Conservation (phyloP, 2,113 vertebrate genomes). For the Mastomys natalensis region DNA sequence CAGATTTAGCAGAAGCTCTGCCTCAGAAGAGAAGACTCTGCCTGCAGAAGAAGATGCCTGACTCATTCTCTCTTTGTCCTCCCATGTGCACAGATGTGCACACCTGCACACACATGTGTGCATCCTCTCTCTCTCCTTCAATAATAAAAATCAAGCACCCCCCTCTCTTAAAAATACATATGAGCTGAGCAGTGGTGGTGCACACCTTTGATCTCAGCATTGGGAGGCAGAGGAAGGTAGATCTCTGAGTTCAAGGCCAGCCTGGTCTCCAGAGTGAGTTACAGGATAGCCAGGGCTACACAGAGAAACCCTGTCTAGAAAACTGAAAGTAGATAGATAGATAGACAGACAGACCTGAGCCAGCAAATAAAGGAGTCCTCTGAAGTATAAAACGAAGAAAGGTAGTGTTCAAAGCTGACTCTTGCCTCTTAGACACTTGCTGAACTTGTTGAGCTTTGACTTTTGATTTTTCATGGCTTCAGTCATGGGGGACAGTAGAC, state of each 20-base stretch:
- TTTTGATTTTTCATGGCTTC: neutral
- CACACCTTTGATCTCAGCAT: neutral
- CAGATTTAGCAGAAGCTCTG: neutral
- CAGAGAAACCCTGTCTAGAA: neutral
- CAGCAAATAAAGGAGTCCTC: neutral
- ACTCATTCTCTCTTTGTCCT: neutral
- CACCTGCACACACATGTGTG: neutral
- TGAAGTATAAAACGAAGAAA: slow-evolving; percentile 7
- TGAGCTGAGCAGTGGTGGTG: neutral
- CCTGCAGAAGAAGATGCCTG: neutral
- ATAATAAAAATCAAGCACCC: neutral
- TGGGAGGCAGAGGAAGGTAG: neutral
- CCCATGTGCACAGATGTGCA: no score
- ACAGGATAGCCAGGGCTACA: neutral
- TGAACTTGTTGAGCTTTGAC: slow-evolving; percentile 4
- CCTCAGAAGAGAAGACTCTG: neutral
- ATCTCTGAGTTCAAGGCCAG: neutral
- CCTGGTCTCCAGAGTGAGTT: neutral
- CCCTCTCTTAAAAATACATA: neutral
- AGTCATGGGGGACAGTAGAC: neutral
- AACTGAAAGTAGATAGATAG: neutral
- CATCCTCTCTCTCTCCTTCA: neutral
- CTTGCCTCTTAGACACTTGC: neutral
- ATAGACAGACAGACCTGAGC: neutral
- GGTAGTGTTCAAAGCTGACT: neutral